These are phyloP conservation scores for Drosophila nigricruria DNA, from an alignment of 2,888 invertebrate species.

Conservation along the genomic window DNA sequence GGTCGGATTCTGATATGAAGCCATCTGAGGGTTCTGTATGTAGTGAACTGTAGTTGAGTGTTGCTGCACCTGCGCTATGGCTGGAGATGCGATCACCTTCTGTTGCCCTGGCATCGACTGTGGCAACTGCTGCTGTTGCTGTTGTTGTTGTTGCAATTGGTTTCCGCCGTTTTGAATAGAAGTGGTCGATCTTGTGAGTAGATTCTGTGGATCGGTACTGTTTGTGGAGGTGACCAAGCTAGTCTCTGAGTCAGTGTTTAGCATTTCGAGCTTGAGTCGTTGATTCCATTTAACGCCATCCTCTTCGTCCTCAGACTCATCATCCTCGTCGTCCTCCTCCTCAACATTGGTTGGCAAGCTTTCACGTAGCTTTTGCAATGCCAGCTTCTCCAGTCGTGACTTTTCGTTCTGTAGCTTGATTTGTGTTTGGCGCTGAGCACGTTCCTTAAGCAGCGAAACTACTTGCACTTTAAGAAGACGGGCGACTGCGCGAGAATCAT, in stretches of 20 bases:
- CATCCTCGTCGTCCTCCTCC: slow-evolving; percentile 84
- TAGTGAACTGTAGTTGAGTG: slow-evolving; percentile 74
- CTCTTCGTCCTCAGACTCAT: slow-evolving; percentile 82
- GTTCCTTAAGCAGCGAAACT: slow-evolving; percentile 86
- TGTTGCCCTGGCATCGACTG: slow-evolving; percentile 67
- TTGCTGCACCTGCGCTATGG: slow-evolving; percentile 59
- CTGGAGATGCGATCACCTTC: slow-evolving; percentile 61
- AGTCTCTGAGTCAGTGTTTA: slow-evolving; percentile 77
- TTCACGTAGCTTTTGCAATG: slow-evolving; percentile 87
- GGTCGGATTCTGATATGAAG: slow-evolving; percentile 64
- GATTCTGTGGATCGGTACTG: slow-evolving; percentile 86
- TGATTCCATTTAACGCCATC: slow-evolving; percentile 70
- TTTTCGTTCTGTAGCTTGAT: slow-evolving; percentile 88
- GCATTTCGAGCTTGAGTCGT: slow-evolving; percentile 62
- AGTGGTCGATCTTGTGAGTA: slow-evolving; percentile 77
- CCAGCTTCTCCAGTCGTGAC: slow-evolving; percentile 85
- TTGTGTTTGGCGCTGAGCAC: slow-evolving; percentile 88
- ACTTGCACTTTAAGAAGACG: slow-evolving; percentile 95
- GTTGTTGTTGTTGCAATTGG: slow-evolving; percentile 51
- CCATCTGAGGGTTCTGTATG: slow-evolving; percentile 76
- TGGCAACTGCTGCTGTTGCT: slow-evolving; percentile 53
- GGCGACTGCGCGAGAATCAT: slow-evolving; percentile 95
- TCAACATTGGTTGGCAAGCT: slow-evolving; percentile 82
- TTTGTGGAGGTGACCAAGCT: slow-evolving; percentile 82
- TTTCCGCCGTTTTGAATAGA: slow-evolving; percentile 79